A percentile compares a stretch with the other conserved stretches of the same genome.
Evolutionary conservation across 2,888 invertebrate genomes (phyloP).

Genomic region (Ypsolopha scabrella): DNA sequence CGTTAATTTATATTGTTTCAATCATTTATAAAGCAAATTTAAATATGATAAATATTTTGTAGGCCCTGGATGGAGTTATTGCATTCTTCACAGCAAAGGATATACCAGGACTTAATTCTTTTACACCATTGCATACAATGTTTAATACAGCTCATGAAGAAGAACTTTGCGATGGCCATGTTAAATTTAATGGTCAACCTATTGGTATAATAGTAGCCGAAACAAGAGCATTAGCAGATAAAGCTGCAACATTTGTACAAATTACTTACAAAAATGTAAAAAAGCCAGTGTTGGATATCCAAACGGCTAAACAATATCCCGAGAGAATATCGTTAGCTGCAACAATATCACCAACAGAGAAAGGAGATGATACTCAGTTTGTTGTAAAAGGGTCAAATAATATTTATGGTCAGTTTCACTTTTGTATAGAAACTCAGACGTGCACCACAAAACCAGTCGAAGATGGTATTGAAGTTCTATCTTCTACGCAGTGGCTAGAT

Average conservation of each 20-base stretch:
- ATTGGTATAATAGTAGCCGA: constrained; percentile 67
- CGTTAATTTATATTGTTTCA: no score
- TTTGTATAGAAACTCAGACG: constrained; percentile 76
- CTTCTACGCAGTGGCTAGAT: constrained; percentile 73
- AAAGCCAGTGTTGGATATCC: constrained; percentile 29
- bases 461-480: constrained; percentile 74
- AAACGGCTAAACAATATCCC: constrained; percentile 14
- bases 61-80: constrained; percentile 73
- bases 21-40: no score
- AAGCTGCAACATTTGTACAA: constrained; percentile 67
- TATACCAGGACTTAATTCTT: constrained; percentile 76
- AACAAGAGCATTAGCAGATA: constrained; percentile 57
- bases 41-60: constrained; percentile 1
- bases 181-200: constrained; percentile 36
- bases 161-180: constrained; percentile 33
- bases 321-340: not conserved
- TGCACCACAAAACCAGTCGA: constrained; percentile 75
- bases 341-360: constrained; percentile 22
- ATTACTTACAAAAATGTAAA: constrained; percentile 56
- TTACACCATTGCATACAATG: constrained; percentile 30
- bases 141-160: constrained; percentile 37
- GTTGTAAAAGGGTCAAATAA: constrained; percentile 58
- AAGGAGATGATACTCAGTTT: constrained; percentile 41
- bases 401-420: constrained; percentile 76
- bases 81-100: constrained; percentile 73